Evolutionary conservation across 2,888 invertebrate genomes (phyloP).

Genomic region (Hermaeophaga mercurialis): DNA sequence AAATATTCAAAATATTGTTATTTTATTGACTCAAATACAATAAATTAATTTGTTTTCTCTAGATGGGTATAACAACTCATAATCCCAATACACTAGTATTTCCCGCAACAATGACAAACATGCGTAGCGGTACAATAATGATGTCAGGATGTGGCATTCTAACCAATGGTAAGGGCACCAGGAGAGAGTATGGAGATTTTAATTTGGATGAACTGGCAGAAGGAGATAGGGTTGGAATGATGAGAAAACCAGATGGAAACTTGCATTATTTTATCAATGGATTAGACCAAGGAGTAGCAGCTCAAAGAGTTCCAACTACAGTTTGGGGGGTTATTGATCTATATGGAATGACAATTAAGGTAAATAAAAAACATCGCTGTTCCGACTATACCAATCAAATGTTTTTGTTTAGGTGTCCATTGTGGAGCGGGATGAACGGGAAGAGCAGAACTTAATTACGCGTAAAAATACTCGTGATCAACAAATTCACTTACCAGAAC

Average conservation of each 20-base stretch:
- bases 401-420: constrained; percentile 69
- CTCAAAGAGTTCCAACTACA: constrained; percentile 76
- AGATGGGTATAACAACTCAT: constrained; percentile 92
- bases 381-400: too few species aligned
- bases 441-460: constrained; percentile 76
- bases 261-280: constrained; percentile 94
- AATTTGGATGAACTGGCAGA: constrained; percentile 93
- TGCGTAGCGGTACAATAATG: constrained; percentile 90
- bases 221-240: constrained; percentile 92
- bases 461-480: constrained; percentile 67
- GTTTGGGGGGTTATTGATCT: constrained; percentile 95
- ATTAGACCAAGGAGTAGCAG: constrained; percentile 89
- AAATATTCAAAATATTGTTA: not conserved
- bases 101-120: constrained; percentile 97
- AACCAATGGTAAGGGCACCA: constrained; percentile 94
- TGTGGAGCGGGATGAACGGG: constrained; percentile 80
- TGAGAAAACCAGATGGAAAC: constrained; percentile 81
- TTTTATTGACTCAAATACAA: not conserved
- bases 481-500: constrained; percentile 54
- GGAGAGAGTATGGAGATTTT: constrained; percentile 89
- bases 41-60: constrained; percentile 36
- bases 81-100: constrained; percentile 88
- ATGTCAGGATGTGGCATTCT: constrained; percentile 97
- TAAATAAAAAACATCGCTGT: constrained; percentile 44
- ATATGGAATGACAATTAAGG: constrained; percentile 92